phyloP scores from a whole-genome alignment of 1,140 invertebrate genomes.

The Pantala flavescens region DNA sequence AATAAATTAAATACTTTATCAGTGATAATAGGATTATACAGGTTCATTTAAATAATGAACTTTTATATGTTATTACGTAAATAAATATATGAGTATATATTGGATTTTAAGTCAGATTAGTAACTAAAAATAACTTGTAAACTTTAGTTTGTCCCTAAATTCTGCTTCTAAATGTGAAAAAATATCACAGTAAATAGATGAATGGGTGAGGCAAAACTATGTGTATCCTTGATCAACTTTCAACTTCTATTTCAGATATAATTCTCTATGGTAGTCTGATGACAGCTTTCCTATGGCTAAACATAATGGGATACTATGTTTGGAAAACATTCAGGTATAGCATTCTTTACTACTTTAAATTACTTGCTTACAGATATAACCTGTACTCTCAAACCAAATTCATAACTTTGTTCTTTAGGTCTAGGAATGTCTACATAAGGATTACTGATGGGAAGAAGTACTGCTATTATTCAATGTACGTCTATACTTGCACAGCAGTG shows the following conservation, averaged over 20 bases:
- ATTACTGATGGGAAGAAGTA: constrained; percentile 74
- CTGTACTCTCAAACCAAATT: not conserved
- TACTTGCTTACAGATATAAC: constrained; percentile 18
- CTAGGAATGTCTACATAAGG: constrained; percentile 67
- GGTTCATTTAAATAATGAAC: no score
- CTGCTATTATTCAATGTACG: constrained; percentile 71
- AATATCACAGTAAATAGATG: no score
- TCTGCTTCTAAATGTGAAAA: no score
- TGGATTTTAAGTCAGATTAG: no score
- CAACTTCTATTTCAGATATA: constrained; percentile 48
- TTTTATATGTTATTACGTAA: no score
- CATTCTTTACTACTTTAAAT: not conserved
- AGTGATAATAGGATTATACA: no score
- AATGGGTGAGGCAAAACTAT: no score
- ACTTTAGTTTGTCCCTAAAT: no score
- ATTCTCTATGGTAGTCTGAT: constrained; percentile 60
- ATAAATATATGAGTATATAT: no score
- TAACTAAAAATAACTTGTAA: no score
- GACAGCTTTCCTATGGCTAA: constrained; percentile 73
- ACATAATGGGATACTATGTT: constrained; percentile 71
- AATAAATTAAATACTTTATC: no score
- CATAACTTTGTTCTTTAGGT: constrained; percentile 39
- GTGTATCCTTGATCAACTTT: no score
- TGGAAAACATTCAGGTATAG: constrained; percentile 68
- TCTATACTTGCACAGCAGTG: constrained; percentile 58